Evolutionary conservation across 2,888 invertebrate genomes (phyloP).

Genomic region (Meteorus cinctellus): DNA sequence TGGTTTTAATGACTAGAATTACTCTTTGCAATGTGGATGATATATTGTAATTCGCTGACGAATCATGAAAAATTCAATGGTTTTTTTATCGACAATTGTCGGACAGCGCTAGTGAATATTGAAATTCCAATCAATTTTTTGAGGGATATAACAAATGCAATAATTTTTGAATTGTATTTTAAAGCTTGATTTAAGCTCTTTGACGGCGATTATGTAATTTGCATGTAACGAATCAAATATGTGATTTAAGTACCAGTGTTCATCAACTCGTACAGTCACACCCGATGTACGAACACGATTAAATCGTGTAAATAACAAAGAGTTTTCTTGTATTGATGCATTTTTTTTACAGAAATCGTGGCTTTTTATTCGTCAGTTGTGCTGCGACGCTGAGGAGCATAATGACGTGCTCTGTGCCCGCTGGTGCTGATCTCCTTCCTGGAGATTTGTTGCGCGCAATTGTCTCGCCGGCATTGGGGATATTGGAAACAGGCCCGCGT

Average conservation of each 20-base stretch:
- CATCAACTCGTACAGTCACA: background rate
- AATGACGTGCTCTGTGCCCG: constrained; percentile 29
- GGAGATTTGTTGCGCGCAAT: constrained; percentile 31
- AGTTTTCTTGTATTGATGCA: background rate
- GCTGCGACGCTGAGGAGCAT: constrained; percentile 36
- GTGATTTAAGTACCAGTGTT: background rate
- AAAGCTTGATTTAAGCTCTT: background rate
- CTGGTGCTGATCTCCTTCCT: constrained; percentile 24
- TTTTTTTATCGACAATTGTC: background rate
- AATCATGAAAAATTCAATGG: background rate
- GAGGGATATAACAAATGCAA: background rate
- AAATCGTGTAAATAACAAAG: background rate
- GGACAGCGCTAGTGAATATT: background rate
- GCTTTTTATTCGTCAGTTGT: constrained; percentile 34
- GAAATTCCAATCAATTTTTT: background rate
- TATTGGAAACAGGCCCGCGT: constrained; percentile 15
- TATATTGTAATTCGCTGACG: background rate
- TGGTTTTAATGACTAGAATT: background rate
- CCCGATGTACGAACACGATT: background rate
- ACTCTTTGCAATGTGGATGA: background rate
- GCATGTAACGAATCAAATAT: background rate
- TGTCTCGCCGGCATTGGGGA: constrained; percentile 5
- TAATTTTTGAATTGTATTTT: background rate
- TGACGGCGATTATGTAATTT: background rate
- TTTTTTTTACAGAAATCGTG: constrained; percentile 35